phyloP scores from a whole-genome alignment of 2,113 vertebrate species.

The Xerus inauris region DNA sequence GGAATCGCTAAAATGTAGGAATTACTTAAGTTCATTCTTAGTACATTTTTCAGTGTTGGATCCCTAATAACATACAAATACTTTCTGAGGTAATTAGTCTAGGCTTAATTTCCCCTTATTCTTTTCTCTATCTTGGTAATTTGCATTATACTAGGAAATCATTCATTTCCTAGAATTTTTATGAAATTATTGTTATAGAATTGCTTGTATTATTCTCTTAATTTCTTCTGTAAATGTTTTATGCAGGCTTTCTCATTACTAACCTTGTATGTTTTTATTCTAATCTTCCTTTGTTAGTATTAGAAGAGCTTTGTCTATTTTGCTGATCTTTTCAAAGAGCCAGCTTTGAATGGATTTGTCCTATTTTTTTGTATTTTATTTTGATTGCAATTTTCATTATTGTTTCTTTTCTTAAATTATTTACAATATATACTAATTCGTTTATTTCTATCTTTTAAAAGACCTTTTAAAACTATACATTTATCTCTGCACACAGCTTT shows the following conservation, averaged over 20 bases:
- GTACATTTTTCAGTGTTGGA: not conserved
- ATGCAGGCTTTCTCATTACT: not conserved
- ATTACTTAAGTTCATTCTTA: not conserved
- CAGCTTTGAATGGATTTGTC: not conserved
- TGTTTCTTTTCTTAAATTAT: not conserved
- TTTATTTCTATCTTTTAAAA: slow-evolving; percentile 9
- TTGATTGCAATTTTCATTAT: not conserved
- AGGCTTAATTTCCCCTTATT: slow-evolving; percentile 11
- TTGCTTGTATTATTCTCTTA: not conserved
- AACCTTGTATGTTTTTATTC: not conserved
- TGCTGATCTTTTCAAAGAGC: not conserved
- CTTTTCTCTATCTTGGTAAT: slow-evolving; percentile 10
- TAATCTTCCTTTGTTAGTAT: not conserved
- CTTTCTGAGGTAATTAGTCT: slow-evolving; percentile 28
- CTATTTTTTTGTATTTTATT: not conserved
- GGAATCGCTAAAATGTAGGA: not conserved
- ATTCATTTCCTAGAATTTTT: not conserved
- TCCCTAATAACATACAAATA: slow-evolving; percentile 29
- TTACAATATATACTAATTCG: not conserved
- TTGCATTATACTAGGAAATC: not conserved
- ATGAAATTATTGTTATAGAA: not conserved
- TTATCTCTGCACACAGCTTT: not conserved
- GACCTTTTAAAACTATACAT: not conserved
- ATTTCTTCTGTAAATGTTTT: not conserved
- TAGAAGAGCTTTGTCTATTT: not conserved